Percentiles rank a stretch among this genome's conserved stretches.
Conservation (phyloP, 2,797 vertebrate species). For the Rousettus madagascariensis region DNA sequence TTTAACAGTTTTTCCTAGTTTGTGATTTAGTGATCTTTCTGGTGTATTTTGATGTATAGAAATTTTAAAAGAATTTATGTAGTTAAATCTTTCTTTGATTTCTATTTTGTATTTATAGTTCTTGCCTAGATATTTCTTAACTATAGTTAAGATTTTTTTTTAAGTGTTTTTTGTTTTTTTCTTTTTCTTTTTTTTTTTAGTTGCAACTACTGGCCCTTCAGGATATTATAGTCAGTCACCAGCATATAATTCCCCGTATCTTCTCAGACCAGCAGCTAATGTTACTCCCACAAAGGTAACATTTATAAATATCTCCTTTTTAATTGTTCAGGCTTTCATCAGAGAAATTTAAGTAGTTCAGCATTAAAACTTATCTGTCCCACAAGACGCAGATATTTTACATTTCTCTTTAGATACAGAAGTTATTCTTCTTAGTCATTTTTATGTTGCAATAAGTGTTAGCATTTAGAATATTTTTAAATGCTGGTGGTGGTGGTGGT, state of each 20-base stretch:
- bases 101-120: slow-evolving; percentile 63
- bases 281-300: slow-evolving; percentile 97
- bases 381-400: slow-evolving; percentile 5
- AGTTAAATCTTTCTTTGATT: slow-evolving; percentile 63
- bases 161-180: slow-evolving; percentile 60
- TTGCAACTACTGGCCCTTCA: slow-evolving; percentile 94
- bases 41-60: slow-evolving; percentile 40
- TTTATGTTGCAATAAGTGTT: slow-evolving; percentile 35
- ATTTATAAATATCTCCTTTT: slow-evolving; percentile 63
- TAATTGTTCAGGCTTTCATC: slow-evolving; percentile 49
- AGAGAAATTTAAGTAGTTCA: slow-evolving; percentile 55
- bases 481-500: background rate
- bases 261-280: slow-evolving; percentile 93
- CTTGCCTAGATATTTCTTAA: slow-evolving; percentile 60
- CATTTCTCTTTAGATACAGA: slow-evolving; percentile 43
- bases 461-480: slow-evolving; percentile 50
- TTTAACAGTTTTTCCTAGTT: slow-evolving; percentile 7
- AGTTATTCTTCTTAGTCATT: slow-evolving; percentile 21
- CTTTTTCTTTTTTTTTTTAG: slow-evolving; percentile 80
- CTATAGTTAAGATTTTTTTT: slow-evolving; percentile 64
- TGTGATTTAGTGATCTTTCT: slow-evolving; percentile 53
- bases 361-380: slow-evolving; percentile 30
- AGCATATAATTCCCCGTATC: slow-evolving; percentile 97
- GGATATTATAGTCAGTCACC: slow-evolving; percentile 95
- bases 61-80: background rate